Conservation (phyloP, 1,140 invertebrate genomes). For the Pteromalus puparum region DNA sequence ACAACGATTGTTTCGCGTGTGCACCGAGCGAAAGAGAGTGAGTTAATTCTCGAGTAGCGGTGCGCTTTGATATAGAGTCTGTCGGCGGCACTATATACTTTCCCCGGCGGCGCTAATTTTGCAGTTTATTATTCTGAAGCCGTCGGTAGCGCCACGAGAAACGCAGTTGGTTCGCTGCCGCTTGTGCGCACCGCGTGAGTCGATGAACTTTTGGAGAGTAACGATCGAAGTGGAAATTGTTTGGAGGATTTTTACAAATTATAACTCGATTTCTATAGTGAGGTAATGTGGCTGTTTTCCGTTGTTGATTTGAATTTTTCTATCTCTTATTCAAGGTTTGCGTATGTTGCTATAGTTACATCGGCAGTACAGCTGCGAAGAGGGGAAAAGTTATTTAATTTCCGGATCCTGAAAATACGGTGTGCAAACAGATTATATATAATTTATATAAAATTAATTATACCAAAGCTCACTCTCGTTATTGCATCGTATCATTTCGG, state of each 20-base stretch:
- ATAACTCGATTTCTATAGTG: background rate
- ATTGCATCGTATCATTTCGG: no score
- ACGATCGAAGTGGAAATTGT: background rate
- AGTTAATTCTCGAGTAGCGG: background rate
- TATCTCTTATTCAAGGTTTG: no score
- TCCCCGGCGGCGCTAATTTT: conserved; percentile 7
- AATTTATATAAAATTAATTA: no score
- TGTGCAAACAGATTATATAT: no score
- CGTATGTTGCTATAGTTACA: no score
- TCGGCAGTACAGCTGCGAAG: no score
- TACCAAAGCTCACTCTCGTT: no score
- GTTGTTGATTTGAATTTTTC: no score
- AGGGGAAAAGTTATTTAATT: background rate
- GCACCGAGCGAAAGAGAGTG: no score
- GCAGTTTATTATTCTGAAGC: conserved; percentile 16
- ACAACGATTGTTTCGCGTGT: background rate
- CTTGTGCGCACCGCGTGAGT: background rate
- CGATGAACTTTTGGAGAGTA: background rate
- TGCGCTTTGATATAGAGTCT: conserved; percentile 10
- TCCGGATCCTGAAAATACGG: background rate
- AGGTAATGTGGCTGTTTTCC: background rate
- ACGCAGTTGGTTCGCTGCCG: background rate
- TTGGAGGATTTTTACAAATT: background rate
- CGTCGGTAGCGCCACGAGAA: background rate
- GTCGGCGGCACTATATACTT: conserved; percentile 25